Percentiles rank a stretch among this genome's conserved stretches.
Conservation (phyloP, 2,113 vertebrate species). For the Desmodus rotundus region DNA sequence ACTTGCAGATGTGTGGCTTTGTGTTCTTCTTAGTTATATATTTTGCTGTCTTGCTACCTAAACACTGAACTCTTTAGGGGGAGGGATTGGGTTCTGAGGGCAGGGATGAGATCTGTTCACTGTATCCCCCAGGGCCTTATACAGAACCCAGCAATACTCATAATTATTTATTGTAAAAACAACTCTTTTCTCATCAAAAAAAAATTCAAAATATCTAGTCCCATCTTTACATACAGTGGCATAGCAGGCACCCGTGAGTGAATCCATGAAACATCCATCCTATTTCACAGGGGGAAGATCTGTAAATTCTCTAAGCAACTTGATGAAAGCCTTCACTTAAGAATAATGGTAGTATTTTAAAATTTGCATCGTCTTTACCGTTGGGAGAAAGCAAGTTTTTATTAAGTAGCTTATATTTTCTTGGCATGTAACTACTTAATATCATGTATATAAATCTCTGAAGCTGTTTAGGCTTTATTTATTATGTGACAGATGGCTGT, state of each 20-base stretch:
- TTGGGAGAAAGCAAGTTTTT: constrained; percentile 5
- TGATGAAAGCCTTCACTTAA: not conserved
- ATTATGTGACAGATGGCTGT: constrained; percentile 21
- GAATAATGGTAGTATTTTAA: not conserved
- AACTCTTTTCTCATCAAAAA: not conserved
- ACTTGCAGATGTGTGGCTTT: not conserved
- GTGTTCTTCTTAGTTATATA: not conserved
- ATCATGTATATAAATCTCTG: constrained; percentile 25
- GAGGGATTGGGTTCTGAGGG: not conserved
- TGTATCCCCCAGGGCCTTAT: not conserved
- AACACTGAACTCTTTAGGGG: not conserved
- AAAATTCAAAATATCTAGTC: not conserved
- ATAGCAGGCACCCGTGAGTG: not conserved
- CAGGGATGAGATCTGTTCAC: not conserved
- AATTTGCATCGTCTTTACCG: not conserved
- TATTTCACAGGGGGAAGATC: not conserved
- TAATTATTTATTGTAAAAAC: not conserved
- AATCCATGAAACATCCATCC: not conserved
- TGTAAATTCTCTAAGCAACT: not conserved
- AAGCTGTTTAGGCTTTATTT: constrained; percentile 34
- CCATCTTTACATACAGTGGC: not conserved
- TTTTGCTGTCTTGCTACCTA: not conserved
- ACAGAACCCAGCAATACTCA: not conserved
- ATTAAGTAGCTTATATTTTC: constrained; percentile 45
- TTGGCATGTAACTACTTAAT: constrained; percentile 36